These are phyloP conservation scores for Geodia barretti DNA, from an alignment of 37 sponge, comb jelly and placozoan genomes.

Conservation along the genomic window DNA sequence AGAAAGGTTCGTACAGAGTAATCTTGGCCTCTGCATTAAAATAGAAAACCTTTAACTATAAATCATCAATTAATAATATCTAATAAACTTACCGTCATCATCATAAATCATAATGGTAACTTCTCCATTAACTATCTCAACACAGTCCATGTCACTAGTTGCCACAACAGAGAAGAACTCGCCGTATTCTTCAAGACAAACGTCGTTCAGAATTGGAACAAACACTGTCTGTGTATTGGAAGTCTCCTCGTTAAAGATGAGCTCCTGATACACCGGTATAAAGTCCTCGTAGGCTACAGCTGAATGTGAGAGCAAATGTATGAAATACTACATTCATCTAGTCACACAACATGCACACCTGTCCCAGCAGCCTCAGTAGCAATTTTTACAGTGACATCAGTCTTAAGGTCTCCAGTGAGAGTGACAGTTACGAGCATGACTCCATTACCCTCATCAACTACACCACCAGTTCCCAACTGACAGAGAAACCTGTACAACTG, in stretches of 20 bases:
- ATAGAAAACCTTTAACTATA: neutral
- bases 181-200: neutral
- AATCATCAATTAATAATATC: neutral
- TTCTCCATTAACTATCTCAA: neutral
- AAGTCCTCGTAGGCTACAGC: neutral
- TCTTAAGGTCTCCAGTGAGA: neutral
- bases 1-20: neutral
- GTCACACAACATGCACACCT: neutral
- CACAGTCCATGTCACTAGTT: neutral
- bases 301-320: too few species aligned
- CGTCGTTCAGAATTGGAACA: conserved; percentile 4
- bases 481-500: neutral
- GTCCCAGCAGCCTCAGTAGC: neutral
- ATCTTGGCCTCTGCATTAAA: neutral
- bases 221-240: neutral
- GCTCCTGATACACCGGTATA: neutral
- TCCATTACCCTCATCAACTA: neutral
- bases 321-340: neutral
- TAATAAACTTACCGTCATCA: conserved; percentile 3
- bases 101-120: neutral
- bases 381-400: neutral
- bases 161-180: neutral
- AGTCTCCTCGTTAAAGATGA: neutral
- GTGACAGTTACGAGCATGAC: neutral
- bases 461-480: neutral